Evolutionary conservation across 2,113 vertebrate species (phyloP).

Genomic region (Scytalopus superciliaris): DNA sequence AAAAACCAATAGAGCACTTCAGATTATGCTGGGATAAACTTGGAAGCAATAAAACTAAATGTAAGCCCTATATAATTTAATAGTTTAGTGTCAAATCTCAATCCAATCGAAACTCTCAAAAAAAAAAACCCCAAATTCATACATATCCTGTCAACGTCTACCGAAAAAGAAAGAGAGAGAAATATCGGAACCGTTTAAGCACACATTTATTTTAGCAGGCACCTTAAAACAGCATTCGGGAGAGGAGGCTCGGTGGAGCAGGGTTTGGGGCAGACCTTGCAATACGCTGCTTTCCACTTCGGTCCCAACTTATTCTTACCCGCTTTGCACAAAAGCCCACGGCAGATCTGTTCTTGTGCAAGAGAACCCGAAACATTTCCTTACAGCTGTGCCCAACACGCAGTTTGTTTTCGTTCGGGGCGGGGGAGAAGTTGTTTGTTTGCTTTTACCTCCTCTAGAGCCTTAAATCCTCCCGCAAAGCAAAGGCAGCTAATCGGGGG

Average conservation of each 20-base stretch:
- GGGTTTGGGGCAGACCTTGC: not conserved
- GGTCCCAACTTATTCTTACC: not conserved
- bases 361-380: not conserved
- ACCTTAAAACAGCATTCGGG: not conserved
- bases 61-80: slow-evolving; percentile 70
- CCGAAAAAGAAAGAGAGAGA: not conserved
- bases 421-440: slow-evolving; percentile 1
- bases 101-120: slow-evolving; percentile 22
- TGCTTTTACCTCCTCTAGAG: slow-evolving; percentile 33
- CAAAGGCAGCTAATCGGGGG: not conserved
- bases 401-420: not conserved
- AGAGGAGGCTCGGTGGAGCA: not conserved
- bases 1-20: not conserved
- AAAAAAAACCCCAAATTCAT: not conserved
- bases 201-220: not conserved
- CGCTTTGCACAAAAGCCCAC: not conserved
- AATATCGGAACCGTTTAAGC: not conserved
- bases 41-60: slow-evolving; percentile 67
- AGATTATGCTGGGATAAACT: slow-evolving; percentile 56
- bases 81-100: slow-evolving; percentile 66
- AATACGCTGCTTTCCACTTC: not conserved
- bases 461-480: not conserved
- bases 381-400: not conserved
- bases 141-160: not conserved
- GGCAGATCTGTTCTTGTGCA: not conserved